Evolutionary conservation across 2,888 invertebrate species (phyloP), one percentile per base, ranked within the genome.

Genomic region (Tricholauxania praeusta): DNA sequence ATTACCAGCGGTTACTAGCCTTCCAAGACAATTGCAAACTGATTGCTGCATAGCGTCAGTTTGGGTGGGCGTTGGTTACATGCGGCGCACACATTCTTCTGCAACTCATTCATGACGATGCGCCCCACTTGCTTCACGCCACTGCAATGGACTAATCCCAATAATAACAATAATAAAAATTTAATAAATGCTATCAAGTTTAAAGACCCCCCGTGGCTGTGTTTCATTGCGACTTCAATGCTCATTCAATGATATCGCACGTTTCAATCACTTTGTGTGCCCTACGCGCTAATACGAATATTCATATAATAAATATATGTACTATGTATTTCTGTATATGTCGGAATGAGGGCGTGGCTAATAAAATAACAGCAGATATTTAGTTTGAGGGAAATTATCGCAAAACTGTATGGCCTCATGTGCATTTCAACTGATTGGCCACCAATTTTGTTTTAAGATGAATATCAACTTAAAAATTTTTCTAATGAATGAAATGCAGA

Each of bases 221-320:
- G 14, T 39, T 15, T 39, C 39, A 39, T 39, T 39, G 39, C 39
- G 39, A 39, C 8, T 39, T n/a, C 39, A n/a, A 51, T 47, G 59
- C 53, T 52, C 72, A 65, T 65, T 63, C 62, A 81, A 79, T 82
- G 82, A 81, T 82, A 82, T 82, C 82, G 81, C 82, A 79, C 79
- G 80, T 79, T 82, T 80, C 81, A 81, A 82, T 82, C 81, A 80
- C 78, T 80, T 82, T 80, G 77, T 80, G 80, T 28, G 19, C 32
- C 39, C 39, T 39, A 39, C 10, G 39, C 39, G 39, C 39, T 39
- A 39, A 39, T 39, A 39, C 39, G 39, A 39, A 39, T 39, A 10
- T 10, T 10, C 10, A 10, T 39, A 10, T 10, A 6, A 39, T 5
- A 39, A 39, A 10, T 39, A 39, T 39, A 32, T 5, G 7, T 5